phyloP scores from a whole-genome alignment of 2,797 vertebrate genomes.

The Amniataba percoides region DNA sequence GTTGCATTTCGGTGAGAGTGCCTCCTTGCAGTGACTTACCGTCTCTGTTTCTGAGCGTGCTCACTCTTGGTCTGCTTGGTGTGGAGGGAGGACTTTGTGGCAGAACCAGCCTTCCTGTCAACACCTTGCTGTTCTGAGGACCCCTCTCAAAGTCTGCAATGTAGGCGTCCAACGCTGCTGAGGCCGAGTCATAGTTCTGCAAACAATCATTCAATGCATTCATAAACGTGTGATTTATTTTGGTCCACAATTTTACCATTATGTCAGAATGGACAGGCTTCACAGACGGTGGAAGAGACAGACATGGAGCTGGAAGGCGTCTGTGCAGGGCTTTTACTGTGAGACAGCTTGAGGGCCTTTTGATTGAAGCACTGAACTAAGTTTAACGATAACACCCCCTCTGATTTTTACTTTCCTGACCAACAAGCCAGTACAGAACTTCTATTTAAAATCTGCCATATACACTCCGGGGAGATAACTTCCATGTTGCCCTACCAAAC shows the following conservation, averaged over 20 bases:
- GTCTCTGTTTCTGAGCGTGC: constrained; percentile 76
- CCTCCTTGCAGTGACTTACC: constrained; percentile 60
- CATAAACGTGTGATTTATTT: background rate
- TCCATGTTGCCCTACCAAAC: background rate
- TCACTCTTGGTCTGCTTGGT: background rate
- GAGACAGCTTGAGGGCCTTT: background rate
- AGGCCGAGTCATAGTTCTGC: constrained; percentile 87
- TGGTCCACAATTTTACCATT: too few species aligned
- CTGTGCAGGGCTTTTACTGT: background rate
- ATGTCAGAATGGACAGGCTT: too few species aligned
- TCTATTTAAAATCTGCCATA: background rate
- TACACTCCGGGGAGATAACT: background rate
- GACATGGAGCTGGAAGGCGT: background rate
- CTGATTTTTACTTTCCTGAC: background rate
- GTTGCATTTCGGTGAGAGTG: background rate
- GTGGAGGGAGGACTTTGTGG: constrained; percentile 4
- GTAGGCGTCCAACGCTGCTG: constrained; percentile 91
- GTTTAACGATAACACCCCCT: background rate
- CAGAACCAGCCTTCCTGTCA: constrained; percentile 74
- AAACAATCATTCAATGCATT: background rate
- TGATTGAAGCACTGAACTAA: background rate
- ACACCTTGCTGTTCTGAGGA: constrained; percentile 34
- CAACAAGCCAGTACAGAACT: background rate
- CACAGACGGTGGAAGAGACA: too few species aligned
- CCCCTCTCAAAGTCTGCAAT: constrained; percentile 89